Percentiles rank a stretch among this genome's conserved stretches.
Conservation (phyloP, 2,113 vertebrate species). For the Paralichthys olivaceus region DNA sequence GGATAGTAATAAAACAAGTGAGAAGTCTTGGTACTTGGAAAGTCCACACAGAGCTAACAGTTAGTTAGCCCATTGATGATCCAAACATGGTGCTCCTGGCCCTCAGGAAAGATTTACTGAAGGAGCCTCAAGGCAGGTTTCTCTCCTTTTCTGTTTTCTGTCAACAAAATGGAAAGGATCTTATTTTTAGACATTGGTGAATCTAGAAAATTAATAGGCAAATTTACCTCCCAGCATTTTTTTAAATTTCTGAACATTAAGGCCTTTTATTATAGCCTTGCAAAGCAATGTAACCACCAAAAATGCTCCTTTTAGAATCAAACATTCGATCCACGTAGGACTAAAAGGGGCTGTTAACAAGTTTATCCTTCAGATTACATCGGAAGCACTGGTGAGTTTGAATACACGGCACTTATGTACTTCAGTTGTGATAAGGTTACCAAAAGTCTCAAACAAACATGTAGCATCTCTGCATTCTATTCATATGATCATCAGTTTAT, state of each 20-base stretch:
- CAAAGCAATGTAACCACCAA: constrained; percentile 28
- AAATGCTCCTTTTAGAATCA: constrained; percentile 27
- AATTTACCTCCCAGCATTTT: neutral
- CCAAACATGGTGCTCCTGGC: constrained; percentile 18
- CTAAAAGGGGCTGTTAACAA: constrained; percentile 11
- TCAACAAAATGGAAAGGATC: neutral
- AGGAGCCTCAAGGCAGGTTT: constrained; percentile 21
- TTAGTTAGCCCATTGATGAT: constrained; percentile 49
- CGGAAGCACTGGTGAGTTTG: neutral
- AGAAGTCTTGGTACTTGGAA: constrained; percentile 7
- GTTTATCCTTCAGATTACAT: neutral
- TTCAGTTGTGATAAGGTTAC: neutral
- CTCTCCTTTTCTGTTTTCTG: neutral
- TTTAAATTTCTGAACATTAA: no score
- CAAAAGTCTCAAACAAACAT: neutral
- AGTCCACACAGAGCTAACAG: neutral
- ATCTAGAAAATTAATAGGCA: neutral
- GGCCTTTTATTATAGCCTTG: constrained; percentile 28
- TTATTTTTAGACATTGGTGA: neutral
- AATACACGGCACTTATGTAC: constrained; percentile 1
- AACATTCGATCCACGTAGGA: neutral
- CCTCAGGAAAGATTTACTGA: constrained; percentile 28
- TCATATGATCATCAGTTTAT: neutral
- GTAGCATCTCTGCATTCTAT: neutral
- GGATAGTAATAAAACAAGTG: constrained; percentile 29